Conservation (phyloP, 2,888 invertebrate genomes). For the Meta bourneti region DNA sequence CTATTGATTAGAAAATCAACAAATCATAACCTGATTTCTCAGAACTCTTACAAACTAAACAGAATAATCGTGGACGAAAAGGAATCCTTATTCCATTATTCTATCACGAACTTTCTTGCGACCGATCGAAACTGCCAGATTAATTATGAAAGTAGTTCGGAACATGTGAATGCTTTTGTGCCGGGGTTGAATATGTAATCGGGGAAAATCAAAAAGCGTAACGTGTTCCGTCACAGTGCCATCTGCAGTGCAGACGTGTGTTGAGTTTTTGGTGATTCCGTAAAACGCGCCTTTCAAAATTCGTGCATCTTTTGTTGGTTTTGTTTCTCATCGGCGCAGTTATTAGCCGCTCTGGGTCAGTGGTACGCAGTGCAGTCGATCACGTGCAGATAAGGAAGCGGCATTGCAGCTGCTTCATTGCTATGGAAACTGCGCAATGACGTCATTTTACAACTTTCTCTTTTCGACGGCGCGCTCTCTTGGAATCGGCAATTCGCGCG, state of each 20-base stretch:
- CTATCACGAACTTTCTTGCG: neutral
- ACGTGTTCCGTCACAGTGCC: neutral
- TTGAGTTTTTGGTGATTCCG: slow-evolving; percentile 40
- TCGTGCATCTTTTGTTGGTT: slow-evolving; percentile 41
- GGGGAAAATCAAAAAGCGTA: neutral
- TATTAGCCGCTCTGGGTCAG: slow-evolving; percentile 44
- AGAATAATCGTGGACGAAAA: neutral
- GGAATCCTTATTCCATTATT: neutral
- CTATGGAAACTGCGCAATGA: slow-evolving; percentile 71
- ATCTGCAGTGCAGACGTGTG: slow-evolving; percentile 57
- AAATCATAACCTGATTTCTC: too few species aligned
- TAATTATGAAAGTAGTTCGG: neutral
- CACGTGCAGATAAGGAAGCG: slow-evolving; percentile 67
- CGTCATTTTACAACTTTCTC: slow-evolving; percentile 57
- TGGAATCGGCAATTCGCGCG: slow-evolving; percentile 29
- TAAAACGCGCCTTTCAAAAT: slow-evolving; percentile 60
- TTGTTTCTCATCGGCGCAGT: slow-evolving; percentile 39
- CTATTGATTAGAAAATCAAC: too few species aligned
- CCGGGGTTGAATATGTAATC: neutral
- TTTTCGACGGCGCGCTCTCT: slow-evolving; percentile 33
- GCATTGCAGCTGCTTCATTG: slow-evolving; percentile 75
- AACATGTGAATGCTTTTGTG: neutral
- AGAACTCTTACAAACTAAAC: too few species aligned
- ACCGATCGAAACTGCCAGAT: neutral
- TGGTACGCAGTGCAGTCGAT: slow-evolving; percentile 75